Percentiles rank a stretch among this genome's conserved stretches.
Conservation (phyloP, 2,797 vertebrate genomes). For the Hemibagrus guttatus region DNA sequence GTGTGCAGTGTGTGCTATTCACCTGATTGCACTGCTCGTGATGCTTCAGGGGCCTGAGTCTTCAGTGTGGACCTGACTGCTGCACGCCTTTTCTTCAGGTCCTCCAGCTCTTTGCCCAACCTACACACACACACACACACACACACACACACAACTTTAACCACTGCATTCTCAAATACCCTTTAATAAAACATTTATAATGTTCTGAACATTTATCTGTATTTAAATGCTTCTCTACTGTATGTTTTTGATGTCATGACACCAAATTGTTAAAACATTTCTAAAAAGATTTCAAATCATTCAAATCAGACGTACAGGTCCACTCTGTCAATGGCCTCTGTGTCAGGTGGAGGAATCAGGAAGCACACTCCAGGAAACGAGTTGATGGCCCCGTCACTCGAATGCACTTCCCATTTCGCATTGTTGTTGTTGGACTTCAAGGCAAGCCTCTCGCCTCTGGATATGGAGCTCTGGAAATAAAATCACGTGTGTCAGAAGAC, state of each 20-base stretch:
- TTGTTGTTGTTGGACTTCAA: slow-evolving; percentile 83
- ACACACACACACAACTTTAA: not conserved
- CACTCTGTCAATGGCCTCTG: slow-evolving; percentile 79
- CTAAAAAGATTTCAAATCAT: not conserved
- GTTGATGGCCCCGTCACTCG: slow-evolving; percentile 70
- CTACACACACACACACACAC: slow-evolving; percentile 64
- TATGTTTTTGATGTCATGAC: not conserved
- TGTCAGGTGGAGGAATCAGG: slow-evolving; percentile 86
- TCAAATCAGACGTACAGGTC: slow-evolving; percentile 75
- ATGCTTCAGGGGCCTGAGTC: slow-evolving; percentile 64
- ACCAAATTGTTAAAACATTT: too few relatives aligned
- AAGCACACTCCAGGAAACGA: slow-evolving; percentile 87
- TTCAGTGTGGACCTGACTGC: slow-evolving; percentile 72
- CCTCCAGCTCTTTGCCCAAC: slow-evolving; percentile 80
- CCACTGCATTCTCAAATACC: not conserved
- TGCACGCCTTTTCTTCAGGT: slow-evolving; percentile 82
- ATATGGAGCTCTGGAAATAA: slow-evolving; percentile 75
- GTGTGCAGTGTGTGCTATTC: not conserved
- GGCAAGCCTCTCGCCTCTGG: slow-evolving; percentile 79
- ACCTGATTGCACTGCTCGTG: slow-evolving; percentile 66
- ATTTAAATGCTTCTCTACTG: not conserved
- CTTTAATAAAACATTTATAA: not conserved
- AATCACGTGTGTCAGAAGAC: not conserved
- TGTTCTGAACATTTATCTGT: not conserved
- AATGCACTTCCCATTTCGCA: slow-evolving; percentile 83